Conservation (phyloP, 2,797 vertebrate species). For the Dipus sagitta region DNA sequence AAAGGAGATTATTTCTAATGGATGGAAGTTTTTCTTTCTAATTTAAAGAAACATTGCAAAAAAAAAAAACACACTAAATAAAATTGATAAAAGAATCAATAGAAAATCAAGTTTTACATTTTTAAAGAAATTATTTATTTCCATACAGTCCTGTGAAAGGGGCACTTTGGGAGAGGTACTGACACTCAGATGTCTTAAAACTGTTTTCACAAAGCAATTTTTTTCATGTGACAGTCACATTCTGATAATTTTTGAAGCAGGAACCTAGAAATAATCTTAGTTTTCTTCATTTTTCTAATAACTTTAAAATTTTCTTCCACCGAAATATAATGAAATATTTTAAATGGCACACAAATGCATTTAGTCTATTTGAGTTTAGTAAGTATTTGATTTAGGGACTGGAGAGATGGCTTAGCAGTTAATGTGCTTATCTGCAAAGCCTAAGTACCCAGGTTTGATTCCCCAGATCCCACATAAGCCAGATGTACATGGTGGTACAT, state of each 20-base stretch:
- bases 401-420: no score
- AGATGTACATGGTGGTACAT: no score
- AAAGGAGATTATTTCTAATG: background rate
- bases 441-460: no score
- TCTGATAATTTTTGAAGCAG: background rate
- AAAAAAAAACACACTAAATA: background rate
- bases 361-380: background rate
- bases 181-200: background rate
- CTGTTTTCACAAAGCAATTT: background rate
- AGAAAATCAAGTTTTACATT: background rate
- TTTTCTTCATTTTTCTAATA: background rate
- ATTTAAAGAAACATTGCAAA: constrained; percentile 41
- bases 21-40: background rate
- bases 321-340: background rate
- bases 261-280: background rate
- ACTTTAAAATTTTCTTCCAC: background rate
- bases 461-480: no score
- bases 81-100: constrained; percentile 31
- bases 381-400: background rate
- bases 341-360: background rate
- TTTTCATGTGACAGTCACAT: background rate
- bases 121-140: constrained; percentile 5
- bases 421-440: no score
- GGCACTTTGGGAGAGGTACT: background rate
- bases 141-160: background rate